phyloP scores from a whole-genome alignment of 2,113 vertebrate species.

The Elaphurus davidianus region DNA sequence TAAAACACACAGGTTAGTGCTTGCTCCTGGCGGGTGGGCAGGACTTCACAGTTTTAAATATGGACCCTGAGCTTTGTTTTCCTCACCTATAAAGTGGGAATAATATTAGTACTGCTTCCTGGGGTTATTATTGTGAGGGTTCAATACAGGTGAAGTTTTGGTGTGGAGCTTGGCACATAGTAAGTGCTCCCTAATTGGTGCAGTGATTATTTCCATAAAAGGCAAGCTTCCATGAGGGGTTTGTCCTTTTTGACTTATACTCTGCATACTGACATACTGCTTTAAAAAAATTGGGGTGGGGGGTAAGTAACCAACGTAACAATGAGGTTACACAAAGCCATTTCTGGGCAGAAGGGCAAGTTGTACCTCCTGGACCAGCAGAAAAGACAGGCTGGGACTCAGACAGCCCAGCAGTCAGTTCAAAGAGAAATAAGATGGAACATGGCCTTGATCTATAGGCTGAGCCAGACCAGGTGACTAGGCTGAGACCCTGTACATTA shows the following conservation, averaged over 20 bases:
- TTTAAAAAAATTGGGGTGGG: neutral
- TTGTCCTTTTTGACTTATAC: neutral
- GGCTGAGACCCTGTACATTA: neutral
- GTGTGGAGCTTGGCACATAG: neutral
- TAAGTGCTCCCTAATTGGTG: neutral
- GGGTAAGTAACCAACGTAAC: neutral
- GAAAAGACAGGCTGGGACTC: neutral
- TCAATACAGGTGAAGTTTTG: neutral
- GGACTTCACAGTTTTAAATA: neutral
- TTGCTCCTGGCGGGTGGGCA: neutral
- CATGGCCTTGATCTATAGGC: too few species aligned
- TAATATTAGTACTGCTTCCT: neutral
- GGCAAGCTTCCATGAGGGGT: neutral
- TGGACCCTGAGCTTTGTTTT: neutral
- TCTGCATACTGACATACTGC: neutral
- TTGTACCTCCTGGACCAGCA: neutral
- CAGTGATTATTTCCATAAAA: neutral
- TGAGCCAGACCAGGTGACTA: neutral
- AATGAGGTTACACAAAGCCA: neutral
- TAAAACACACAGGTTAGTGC: neutral
- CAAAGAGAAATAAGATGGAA: neutral
- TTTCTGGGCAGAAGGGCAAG: neutral
- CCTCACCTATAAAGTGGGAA: neutral
- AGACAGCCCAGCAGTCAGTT: neutral
- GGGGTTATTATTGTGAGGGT: neutral